Conservation (phyloP, 92 coral and sea anemone species). For the Nematostella vectensis region DNA sequence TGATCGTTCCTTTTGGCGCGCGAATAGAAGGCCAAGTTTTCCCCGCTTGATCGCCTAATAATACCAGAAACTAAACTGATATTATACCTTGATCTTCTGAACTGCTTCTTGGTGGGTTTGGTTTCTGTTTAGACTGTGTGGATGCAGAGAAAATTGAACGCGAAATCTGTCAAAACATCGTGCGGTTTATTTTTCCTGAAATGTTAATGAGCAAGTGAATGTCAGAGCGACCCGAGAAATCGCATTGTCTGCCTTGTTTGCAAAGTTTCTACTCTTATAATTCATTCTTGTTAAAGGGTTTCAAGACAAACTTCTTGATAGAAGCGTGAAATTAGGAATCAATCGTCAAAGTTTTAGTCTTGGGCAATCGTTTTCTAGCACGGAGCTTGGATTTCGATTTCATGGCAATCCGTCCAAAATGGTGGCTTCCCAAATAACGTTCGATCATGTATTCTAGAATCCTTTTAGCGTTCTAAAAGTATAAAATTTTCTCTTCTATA, state of each 20-base stretch:
- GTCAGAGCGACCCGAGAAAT: conserved; percentile 71
- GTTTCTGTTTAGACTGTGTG: conserved; percentile 45
- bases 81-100: conserved; percentile 33
- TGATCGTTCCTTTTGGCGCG: conserved; percentile 72
- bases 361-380: conserved; percentile 3
- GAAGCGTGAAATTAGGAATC: too few relatives aligned
- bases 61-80: conserved; percentile 49
- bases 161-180: conserved; percentile 93
- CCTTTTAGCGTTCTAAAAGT: not conserved
- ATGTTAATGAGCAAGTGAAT: conserved; percentile 82
- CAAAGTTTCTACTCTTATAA: conserved; percentile 53
- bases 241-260: conserved; percentile 60
- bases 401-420: not conserved
- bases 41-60: conserved; percentile 46
- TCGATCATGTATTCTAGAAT: not conserved
- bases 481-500: not conserved
- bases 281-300: too few relatives aligned
- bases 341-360: conserved; percentile 34
- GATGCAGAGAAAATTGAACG: conserved; percentile 70
- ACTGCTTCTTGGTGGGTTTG: conserved; percentile 22
- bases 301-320: too few relatives aligned
- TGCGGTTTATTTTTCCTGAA: conserved; percentile 98
- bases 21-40: conserved; percentile 45
- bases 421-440: not conserved
- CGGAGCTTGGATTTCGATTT: not conserved